Evolutionary conservation across 2,888 invertebrate species (phyloP).

Genomic region (Apodemia zela): DNA sequence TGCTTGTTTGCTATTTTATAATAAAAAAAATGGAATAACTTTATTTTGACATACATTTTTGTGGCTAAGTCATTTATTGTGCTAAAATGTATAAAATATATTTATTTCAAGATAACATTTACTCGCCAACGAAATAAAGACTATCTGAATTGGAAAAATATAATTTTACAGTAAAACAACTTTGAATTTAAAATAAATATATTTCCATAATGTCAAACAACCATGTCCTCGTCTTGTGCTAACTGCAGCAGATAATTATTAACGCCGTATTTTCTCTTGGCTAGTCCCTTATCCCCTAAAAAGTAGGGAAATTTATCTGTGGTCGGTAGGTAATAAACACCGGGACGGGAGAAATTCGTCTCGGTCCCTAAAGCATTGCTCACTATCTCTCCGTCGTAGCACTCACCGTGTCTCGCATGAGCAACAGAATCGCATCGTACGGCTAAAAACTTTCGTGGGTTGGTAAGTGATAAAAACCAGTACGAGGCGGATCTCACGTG

Average conservation of each 20-base stretch:
- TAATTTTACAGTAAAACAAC: background rate
- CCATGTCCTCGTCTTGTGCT: constrained; percentile 53
- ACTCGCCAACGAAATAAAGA: no score
- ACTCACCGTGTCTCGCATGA: constrained; percentile 52
- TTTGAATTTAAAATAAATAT: constrained; percentile 18
- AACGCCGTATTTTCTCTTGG: constrained; percentile 41
- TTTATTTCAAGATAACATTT: no score
- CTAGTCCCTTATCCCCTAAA: constrained; percentile 50
- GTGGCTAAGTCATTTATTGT: no score
- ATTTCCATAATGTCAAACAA: constrained; percentile 36
- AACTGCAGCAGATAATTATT: constrained; percentile 51
- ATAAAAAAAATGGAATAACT: no score
- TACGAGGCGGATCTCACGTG: constrained; percentile 59
- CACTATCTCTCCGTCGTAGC: constrained; percentile 42
- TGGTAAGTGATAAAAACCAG: constrained; percentile 47
- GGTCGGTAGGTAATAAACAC: constrained; percentile 62
- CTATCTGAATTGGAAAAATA: no score
- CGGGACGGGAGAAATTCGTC: constrained; percentile 57
- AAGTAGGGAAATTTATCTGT: constrained; percentile 50
- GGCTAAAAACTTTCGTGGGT: constrained; percentile 54
- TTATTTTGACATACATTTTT: no score
- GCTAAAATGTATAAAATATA: no score
- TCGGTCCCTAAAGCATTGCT: constrained; percentile 55
- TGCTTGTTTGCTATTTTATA: no score
- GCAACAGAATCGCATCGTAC: constrained; percentile 52